Percentiles rank a stretch among this genome's conserved stretches.
Conservation (phyloP, 1,140 invertebrate species). For the Portunus trituberculatus region DNA sequence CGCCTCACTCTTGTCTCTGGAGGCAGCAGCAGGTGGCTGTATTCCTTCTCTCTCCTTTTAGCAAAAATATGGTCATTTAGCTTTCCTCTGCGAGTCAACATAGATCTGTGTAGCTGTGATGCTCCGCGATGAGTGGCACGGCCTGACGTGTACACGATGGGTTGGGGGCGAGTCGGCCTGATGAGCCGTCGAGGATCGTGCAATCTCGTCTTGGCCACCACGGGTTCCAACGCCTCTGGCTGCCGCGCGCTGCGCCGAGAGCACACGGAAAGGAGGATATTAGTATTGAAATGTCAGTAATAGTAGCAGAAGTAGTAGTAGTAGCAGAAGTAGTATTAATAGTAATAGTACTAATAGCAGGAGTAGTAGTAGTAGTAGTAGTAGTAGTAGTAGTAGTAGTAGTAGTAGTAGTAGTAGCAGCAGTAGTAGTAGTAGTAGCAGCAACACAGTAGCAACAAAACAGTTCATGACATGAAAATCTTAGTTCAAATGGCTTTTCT, state of each 20-base stretch:
- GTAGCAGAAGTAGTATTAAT: not conserved
- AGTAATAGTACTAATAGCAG: conserved; percentile 4
- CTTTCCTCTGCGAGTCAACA: conserved; percentile 51
- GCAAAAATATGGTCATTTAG: not conserved
- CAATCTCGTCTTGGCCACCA: conserved; percentile 71
- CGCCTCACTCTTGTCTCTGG: not conserved
- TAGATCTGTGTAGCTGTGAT: conserved; percentile 49
- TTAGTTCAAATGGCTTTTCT: no score
- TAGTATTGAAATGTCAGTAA: not conserved
- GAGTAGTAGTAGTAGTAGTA: not conserved
- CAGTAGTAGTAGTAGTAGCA: no score
- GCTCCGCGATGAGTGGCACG: conserved; percentile 36
- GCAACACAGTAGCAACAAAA: no score
- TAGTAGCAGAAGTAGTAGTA: not conserved
- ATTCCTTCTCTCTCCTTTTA: conserved; percentile 61
- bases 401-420: no score
- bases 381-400: no score
- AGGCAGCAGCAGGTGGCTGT: conserved; percentile 36
- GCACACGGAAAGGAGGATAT: not conserved
- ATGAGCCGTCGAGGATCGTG: conserved; percentile 62
- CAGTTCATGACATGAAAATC: no score
- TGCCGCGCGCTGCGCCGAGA: conserved; percentile 1
- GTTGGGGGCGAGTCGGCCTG: conserved; percentile 39
- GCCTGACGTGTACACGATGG: conserved; percentile 53
- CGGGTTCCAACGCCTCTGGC: conserved; percentile 66